Conservation (phyloP, 2,888 invertebrate species). For the Dasysyrphus albostriatus region DNA sequence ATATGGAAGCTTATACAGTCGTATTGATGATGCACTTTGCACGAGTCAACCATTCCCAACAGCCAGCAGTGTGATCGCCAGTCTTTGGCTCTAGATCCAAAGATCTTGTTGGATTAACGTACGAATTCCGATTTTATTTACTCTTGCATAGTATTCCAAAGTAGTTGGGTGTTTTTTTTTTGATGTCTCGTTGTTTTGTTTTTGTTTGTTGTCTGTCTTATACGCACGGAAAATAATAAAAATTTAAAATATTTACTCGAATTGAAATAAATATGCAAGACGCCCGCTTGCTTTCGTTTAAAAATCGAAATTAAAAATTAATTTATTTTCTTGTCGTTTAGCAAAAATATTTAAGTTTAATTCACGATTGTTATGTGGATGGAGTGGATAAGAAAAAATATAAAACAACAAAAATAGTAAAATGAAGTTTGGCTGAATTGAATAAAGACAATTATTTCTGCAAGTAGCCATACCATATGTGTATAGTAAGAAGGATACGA, state of each 20-base stretch:
- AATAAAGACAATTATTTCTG: slow-evolving; percentile 19
- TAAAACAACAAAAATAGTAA: neutral
- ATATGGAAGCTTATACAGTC: slow-evolving; percentile 7
- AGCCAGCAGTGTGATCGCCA: slow-evolving; percentile 33
- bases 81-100: slow-evolving; percentile 48
- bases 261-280: slow-evolving; percentile 50
- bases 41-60: slow-evolving; percentile 43
- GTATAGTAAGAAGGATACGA: slow-evolving; percentile 31
- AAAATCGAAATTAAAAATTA: slow-evolving; percentile 32
- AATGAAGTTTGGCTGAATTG: slow-evolving; percentile 22
- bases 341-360: slow-evolving; percentile 24
- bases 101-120: slow-evolving; percentile 55
- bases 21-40: slow-evolving; percentile 53
- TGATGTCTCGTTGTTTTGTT: slow-evolving; percentile 8
- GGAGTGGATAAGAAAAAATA: neutral
- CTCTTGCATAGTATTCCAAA: slow-evolving; percentile 55
- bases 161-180: slow-evolving; percentile 43
- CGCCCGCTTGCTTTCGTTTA: slow-evolving; percentile 30
- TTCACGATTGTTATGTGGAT: slow-evolving; percentile 3
- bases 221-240: slow-evolving; percentile 37
- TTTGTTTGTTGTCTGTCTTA: slow-evolving; percentile 14
- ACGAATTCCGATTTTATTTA: slow-evolving; percentile 49
- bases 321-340: slow-evolving; percentile 11
- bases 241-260: slow-evolving; percentile 2
- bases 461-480: neutral